Base-by-base conservation (phyloP, 2,888 invertebrate genomes). In the Mimumesa dahlbomi region DNA sequence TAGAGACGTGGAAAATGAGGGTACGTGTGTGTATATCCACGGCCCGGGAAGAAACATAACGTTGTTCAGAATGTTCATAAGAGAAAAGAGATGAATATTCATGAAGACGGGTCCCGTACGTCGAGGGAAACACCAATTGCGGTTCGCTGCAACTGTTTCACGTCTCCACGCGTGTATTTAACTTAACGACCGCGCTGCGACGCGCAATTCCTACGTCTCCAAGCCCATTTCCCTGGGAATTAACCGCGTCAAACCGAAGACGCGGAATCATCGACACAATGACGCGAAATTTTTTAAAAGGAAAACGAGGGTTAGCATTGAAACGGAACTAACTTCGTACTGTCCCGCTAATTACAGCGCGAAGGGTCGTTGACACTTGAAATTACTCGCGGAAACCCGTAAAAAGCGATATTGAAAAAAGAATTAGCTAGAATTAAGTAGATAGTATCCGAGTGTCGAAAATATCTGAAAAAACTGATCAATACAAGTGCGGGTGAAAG, bases 51-150 rank as follows among this genome's bases (percentile, higher is more conserved):
- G 22, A 7, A 45, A 25, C 42, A 50, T 46, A 40, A 42, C 29
- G 38, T 31, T 67, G 52, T 76, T 78, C 68, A 54, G 46, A 57
- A 46, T 38, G 56, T 36, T 62, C 56, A 48, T 69, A 76, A 77
- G 67, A 58, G 58, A 40, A 18, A 38, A 22, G 46, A 16, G 40
- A 64, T 76, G 67, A 79, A 78, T 79, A 78, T 78, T 75, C 79
- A 69, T 59, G 61, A 56, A 56, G 58, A 73, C 18, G 40, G 9
- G 36, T 21, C 25, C 52, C 19, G 31, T 45, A 48, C 64, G 58
- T 63, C 54, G 48, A n/a, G 43, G 56, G 52, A 43, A 62, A 56
- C 70, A 50, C 66, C 50, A 71, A 71, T 71, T 64, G 63, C 67
- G 63, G 63, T 21, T 58, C 42, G 9, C 49, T 73, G 42, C 50